Evolutionary conservation across 2,113 vertebrate genomes (phyloP).

Genomic region (Maccullochella peelii): DNA sequence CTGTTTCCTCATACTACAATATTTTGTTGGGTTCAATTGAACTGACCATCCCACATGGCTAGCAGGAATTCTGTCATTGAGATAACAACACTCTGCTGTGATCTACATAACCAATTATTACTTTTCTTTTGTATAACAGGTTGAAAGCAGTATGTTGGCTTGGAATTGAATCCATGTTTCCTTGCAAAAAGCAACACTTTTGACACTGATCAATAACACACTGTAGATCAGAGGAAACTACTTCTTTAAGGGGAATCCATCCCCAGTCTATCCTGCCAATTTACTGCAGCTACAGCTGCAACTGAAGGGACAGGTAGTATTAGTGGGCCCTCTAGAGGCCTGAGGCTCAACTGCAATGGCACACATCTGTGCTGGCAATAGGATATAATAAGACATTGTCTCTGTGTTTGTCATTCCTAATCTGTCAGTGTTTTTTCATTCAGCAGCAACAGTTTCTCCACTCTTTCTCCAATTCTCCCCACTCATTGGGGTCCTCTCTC

Average conservation of each 20-base stretch:
- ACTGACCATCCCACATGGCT: not conserved
- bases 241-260: not conserved
- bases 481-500: not conserved
- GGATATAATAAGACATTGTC: not conserved
- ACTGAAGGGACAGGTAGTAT: not conserved
- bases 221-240: not conserved
- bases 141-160: not conserved
- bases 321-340: slow-evolving; percentile 29
- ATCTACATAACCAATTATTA: not conserved
- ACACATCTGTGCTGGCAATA: not conserved
- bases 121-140: not conserved
- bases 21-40: not conserved
- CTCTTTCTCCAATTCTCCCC: too few species aligned
- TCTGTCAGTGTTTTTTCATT: not conserved
- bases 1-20: not conserved
- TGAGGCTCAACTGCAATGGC: not conserved
- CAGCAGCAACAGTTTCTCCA: not conserved
- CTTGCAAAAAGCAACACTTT: not conserved
- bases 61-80: not conserved
- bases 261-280: not conserved
- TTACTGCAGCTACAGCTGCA: slow-evolving; percentile 21
- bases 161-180: not conserved
- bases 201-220: not conserved
- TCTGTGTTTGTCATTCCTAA: slow-evolving; percentile 13
- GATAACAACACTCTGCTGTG: not conserved